Base-by-base conservation (phyloP, 2,113 vertebrate genomes). In the Malurus melanocephalus region DNA sequence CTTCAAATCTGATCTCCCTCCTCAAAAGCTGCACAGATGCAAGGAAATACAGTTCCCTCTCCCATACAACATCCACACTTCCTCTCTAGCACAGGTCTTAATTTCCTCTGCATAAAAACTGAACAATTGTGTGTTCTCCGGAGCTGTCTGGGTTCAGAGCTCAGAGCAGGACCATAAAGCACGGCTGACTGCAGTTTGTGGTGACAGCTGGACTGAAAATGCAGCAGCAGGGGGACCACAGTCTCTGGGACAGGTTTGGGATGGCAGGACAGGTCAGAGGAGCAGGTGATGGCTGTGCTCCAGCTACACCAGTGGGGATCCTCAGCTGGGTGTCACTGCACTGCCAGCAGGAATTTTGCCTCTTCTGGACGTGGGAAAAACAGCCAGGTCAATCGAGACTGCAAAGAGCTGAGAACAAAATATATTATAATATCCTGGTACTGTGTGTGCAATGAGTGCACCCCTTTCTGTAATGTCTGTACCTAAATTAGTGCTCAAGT, bases 41-140 rank as follows among this genome's bases (percentile, higher is more conserved):
- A 8, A 0, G 30, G 35, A 35, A 35, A 35, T 35, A 35, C 35
- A 35, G 35, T 35, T 35, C 35, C 35, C 35, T 35, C 35, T 66
- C 16, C 45, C 21, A 13, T 0, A 24, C 40, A 48, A 11, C 33
- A 73, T 28, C 55, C 30, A 61, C 0, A 7, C n/a, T 9, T 5
- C 16, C 28, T 46, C 32, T 59, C 51, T 15, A 62, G 56, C 51
- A 69, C 7, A 46, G 56, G 16, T 26, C 49, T 51, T 48, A 3
- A 52, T 35, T 77, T 80, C n/a, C n/a, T 60, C 88, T 84, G 73
- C 65, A 64, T 57, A 71, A 46, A 52, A 48, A 7, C 21, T 1
- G 15, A 83, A 60, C 65, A 53, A 21, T 7, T 0, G 0, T 8
- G 40, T 28, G n/a, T 73, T 27, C 80, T 80, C 64, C 7, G 2